These are phyloP conservation scores for Cheilosia vulpina DNA, from an alignment of 2,888 invertebrate species.

Conservation along the genomic window DNA sequence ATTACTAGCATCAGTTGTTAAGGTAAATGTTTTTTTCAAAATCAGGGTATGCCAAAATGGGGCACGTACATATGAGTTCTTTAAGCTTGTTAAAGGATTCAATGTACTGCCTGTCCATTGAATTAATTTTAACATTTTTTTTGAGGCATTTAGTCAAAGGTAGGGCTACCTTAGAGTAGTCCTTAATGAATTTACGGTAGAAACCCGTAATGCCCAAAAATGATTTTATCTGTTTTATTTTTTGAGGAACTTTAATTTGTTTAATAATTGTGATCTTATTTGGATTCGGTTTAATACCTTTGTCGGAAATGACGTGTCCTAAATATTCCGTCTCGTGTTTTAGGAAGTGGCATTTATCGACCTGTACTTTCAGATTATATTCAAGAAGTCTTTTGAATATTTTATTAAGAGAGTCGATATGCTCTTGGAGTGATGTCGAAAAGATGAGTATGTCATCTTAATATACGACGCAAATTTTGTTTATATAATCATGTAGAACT, in stretches of 20 bases:
- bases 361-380: conserved; percentile 10
- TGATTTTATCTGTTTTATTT: conserved; percentile 12
- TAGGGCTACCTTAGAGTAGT: neutral
- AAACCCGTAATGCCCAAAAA: conserved; percentile 5
- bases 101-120: neutral
- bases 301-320: conserved; percentile 33
- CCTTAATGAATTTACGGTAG: neutral
- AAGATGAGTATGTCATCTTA: conserved; percentile 40
- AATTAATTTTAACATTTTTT: conserved; percentile 13
- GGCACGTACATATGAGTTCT: conserved; percentile 42
- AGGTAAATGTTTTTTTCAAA: conserved; percentile 27
- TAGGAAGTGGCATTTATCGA: neutral
- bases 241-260: conserved; percentile 1
- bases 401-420: conserved; percentile 22
- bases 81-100: conserved; percentile 49
- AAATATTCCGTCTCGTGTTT: neutral
- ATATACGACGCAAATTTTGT: conserved; percentile 29
- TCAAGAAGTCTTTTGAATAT: conserved; percentile 4
- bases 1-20: conserved; percentile 54
- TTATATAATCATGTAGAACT: conserved; percentile 32
- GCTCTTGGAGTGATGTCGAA: conserved; percentile 41
- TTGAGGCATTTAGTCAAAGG: conserved; percentile 38
- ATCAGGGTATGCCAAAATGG: conserved; percentile 54
- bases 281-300: conserved; percentile 57
- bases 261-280: conserved; percentile 47